phyloP scores from a whole-genome alignment of 1,140 invertebrate species.

The Magallana angulata region DNA sequence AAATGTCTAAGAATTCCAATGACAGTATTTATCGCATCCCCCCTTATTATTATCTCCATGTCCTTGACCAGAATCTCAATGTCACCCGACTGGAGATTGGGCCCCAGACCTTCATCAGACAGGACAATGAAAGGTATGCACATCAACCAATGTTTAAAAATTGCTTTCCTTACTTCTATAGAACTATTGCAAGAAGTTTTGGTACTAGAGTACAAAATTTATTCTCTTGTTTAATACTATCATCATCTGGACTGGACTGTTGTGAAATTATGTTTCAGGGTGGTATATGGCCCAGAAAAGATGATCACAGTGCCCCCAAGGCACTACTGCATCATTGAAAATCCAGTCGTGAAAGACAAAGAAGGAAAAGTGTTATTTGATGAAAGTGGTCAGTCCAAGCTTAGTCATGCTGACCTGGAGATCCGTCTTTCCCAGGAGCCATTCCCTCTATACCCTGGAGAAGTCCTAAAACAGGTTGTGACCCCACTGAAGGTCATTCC shows the following conservation, averaged over 20 bases:
- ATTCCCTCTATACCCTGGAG: conserved; percentile 82
- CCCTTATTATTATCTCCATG: conserved; percentile 81
- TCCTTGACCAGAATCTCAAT: conserved; percentile 82
- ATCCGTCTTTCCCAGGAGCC: conserved; percentile 82
- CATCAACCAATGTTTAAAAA: too few relatives aligned
- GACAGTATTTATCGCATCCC: conserved; percentile 78
- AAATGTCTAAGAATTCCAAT: conserved; percentile 11
- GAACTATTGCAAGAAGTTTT: too few relatives aligned
- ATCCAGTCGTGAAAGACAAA: conserved; percentile 79
- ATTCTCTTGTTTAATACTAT: not conserved
- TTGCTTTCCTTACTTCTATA: too few relatives aligned
- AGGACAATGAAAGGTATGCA: conserved; percentile 81
- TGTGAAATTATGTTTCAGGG: conserved; percentile 61
- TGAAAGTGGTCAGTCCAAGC: conserved; percentile 77
- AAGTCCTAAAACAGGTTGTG: conserved; percentile 78
- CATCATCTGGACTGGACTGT: not conserved
- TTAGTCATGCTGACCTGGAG: conserved; percentile 81
- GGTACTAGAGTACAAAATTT: too few relatives aligned
- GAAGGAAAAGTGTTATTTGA: conserved; percentile 77
- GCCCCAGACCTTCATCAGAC: conserved; percentile 81
- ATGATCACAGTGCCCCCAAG: conserved; percentile 82
- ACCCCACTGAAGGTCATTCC: conserved; percentile 80
- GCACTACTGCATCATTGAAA: conserved; percentile 81
- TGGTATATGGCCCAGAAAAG: conserved; percentile 78
- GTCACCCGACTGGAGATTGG: conserved; percentile 81